phyloP scores from a whole-genome alignment of 1,140 invertebrate genomes.

The Gryon sp. region DNA sequence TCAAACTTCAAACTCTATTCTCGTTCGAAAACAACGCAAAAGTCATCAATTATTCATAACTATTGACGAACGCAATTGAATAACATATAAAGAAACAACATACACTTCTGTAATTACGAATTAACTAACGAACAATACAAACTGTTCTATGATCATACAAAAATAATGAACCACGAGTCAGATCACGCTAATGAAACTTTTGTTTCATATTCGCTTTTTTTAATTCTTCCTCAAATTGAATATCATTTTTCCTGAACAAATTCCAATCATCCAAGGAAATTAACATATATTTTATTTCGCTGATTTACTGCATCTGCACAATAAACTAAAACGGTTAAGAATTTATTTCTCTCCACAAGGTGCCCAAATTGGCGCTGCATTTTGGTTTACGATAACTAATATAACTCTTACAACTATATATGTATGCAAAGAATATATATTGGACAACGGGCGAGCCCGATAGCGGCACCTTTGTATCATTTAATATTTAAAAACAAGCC shows the following conservation, averaged over 20 bases:
- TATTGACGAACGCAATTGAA: constrained; percentile 42
- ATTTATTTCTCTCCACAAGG: constrained; percentile 27
- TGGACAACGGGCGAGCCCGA: constrained; percentile 42
- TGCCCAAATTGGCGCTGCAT: constrained; percentile 30
- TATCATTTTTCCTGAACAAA: too few relatives aligned
- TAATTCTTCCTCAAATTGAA: not conserved
- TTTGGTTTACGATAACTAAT: constrained; percentile 48
- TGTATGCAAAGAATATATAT: constrained; percentile 54
- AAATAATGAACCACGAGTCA: constrained; percentile 3
- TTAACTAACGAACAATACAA: constrained; percentile 32
- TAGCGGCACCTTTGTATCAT: constrained; percentile 65
- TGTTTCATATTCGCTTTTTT: not conserved
- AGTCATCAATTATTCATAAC: constrained; percentile 15
- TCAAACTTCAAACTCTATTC: constrained; percentile 36
- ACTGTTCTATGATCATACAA: constrained; percentile 26
- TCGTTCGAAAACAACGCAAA: constrained; percentile 29
- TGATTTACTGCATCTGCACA: too few relatives aligned
- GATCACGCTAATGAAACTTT: not conserved
- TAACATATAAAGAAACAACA: constrained; percentile 43
- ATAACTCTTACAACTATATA: constrained; percentile 57
- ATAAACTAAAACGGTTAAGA: constrained; percentile 32
- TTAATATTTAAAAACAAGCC: constrained; percentile 80
- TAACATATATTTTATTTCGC: too few relatives aligned
- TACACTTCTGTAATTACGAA: constrained; percentile 26
- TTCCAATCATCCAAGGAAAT: too few relatives aligned